A percentile compares a stretch with the other conserved stretches of the same genome.
phyloP scores from a whole-genome alignment of 2,888 invertebrate species.

The Baccha elongata region DNA sequence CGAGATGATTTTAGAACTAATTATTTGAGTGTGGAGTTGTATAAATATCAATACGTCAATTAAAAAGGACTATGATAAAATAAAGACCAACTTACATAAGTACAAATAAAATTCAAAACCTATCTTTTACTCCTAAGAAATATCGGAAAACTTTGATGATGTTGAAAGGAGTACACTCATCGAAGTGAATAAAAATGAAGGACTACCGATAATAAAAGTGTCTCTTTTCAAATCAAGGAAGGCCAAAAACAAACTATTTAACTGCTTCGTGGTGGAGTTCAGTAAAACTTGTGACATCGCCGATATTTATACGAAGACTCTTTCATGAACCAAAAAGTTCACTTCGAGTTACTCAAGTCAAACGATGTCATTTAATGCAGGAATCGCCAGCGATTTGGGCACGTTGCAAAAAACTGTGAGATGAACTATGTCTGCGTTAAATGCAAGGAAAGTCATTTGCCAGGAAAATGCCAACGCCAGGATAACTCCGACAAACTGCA shows the following conservation, averaged over 20 bases:
- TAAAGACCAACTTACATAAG: not conserved
- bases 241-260: not conserved
- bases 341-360: not conserved
- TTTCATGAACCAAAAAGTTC: not conserved
- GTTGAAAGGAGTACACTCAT: not conserved
- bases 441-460: not conserved
- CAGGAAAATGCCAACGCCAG: not conserved
- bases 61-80: not conserved
- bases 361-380: conserved; percentile 11
- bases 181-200: not conserved
- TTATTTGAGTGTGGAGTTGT: too few relatives aligned
- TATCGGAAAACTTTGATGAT: not conserved
- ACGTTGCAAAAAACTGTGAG: conserved; percentile 20
- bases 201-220: not conserved
- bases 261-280: not conserved
- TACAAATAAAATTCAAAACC: too few relatives aligned
- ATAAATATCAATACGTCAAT: not conserved
- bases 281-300: not conserved
- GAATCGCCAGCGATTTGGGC: conserved; percentile 41
- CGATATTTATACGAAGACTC: not conserved
- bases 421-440: conserved; percentile 31
- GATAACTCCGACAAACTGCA: not conserved
- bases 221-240: not conserved
- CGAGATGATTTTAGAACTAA: too few relatives aligned
- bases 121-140: too few relatives aligned